Conservation (phyloP, 2,888 invertebrate genomes). For the Parascotia fuliginaria region DNA sequence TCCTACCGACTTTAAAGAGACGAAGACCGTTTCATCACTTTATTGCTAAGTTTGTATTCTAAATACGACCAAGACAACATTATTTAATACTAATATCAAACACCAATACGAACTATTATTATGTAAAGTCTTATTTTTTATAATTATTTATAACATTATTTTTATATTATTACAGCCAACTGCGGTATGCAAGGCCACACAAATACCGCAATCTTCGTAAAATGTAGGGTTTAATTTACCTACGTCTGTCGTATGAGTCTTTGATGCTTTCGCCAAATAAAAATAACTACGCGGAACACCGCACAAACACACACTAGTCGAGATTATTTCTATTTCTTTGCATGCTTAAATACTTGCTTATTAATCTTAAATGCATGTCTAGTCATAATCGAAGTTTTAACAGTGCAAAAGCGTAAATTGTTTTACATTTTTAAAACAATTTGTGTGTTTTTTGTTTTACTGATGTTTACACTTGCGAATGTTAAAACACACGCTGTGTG, state of each 20-base stretch:
- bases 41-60: constrained; percentile 27
- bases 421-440: constrained; percentile 61
- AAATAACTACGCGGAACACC: constrained; percentile 5
- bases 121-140: constrained; percentile 20
- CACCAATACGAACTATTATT: neutral
- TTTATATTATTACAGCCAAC: constrained; percentile 31
- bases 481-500: constrained; percentile 67
- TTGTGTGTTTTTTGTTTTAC: constrained; percentile 61
- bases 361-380: constrained; percentile 34
- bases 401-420: constrained; percentile 51
- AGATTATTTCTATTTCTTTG: constrained; percentile 8
- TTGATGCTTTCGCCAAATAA: constrained; percentile 37
- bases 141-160: constrained; percentile 27
- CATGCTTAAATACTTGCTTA: constrained; percentile 19
- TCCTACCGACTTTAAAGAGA: constrained; percentile 20
- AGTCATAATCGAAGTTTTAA: constrained; percentile 39
- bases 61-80: constrained; percentile 17
- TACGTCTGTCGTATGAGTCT: constrained; percentile 19
- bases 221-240: constrained; percentile 31
- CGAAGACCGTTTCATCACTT: constrained; percentile 20
- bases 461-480: constrained; percentile 69
- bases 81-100: constrained; percentile 22
- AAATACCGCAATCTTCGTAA: constrained; percentile 24
- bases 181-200: constrained; percentile 32
- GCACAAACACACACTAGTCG: no score